Base-by-base conservation (phyloP, 2,113 vertebrate species). In the Hippocampus barbouri region DNA sequence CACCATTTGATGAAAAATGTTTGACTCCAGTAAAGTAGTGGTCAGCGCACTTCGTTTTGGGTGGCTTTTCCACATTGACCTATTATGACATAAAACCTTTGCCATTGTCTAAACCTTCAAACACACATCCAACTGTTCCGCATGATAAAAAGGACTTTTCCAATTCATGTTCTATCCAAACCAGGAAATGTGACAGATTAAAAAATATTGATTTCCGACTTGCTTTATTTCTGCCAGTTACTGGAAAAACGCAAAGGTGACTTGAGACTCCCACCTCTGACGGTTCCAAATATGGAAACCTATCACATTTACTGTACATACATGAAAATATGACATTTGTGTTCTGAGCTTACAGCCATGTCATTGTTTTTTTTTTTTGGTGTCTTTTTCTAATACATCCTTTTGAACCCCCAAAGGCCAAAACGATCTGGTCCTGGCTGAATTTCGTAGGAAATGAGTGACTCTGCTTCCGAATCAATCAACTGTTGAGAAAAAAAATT, bases 321-420 rank as follows among this genome's bases (percentile, higher is more conserved):
- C 27, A 43, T 79, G 59, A 72, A 62, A 49, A 78, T 73, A 76
- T 34, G 75, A 47, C 64, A 66, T 41, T 56, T 72, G 1, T 66
- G 53, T 66, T 66, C 23, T 76, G 14, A 69, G 23, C 23, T 47
- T 45, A 25, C n/a, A 56, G 16, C 7, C 61, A 15, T 40, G 20
- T n/a, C 18, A 68, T 34, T 34, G 4, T 34, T 34, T 4, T 69
- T 20, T 67, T 15, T 34, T 54, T 21, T 69, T 47, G 16, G 8
- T 54, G 68, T n/a, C n/a, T 71, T 70, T 75, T 49, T 27, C n/a
- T 25, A 15, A 18, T 69, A 43, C 63, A 54, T 63, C 21, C 62
- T 30, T 65, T 21, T 65, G 56, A 59, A 54, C 53, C 8, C 10
- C 53, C 53, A 10, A 54, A 23, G 21, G 3, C 18, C 21, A 56